These are phyloP conservation scores for Anticlea derivata DNA, from an alignment of 2,888 invertebrate genomes.

Conservation along the genomic window DNA sequence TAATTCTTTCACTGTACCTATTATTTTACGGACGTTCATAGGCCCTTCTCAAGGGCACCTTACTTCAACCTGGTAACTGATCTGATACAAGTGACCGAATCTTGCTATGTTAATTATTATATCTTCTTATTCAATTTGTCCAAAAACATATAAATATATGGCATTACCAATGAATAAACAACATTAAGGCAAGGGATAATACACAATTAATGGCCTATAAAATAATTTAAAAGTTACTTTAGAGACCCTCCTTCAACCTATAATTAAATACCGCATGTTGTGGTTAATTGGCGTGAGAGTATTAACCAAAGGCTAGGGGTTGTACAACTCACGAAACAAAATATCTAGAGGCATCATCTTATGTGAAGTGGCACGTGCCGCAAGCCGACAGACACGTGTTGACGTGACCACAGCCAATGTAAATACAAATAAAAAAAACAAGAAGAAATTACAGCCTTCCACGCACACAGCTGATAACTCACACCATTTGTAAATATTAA, in stretches of 20 bases:
- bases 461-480: conserved; percentile 51
- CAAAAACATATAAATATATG: no score
- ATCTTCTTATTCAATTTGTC: no score
- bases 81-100: no score
- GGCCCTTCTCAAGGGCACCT: no score
- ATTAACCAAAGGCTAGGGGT: conserved; percentile 42
- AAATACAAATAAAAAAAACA: conserved; percentile 52
- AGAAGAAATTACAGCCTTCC: conserved; percentile 44
- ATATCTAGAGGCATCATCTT: conserved; percentile 45
- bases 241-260: conserved; percentile 43
- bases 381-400: conserved; percentile 53
- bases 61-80: no score
- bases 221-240: conserved; percentile 9
- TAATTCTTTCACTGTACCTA: no score
- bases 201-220: conserved; percentile 3
- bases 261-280: conserved; percentile 53
- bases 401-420: conserved; percentile 43
- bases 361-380: conserved; percentile 52
- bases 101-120: no score
- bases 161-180: not conserved
- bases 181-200: not conserved
- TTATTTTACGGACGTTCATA: no score
- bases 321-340: conserved; percentile 36
- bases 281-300: conserved; percentile 52
- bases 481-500: conserved; percentile 53